phyloP scores from a whole-genome alignment of 2,888 invertebrate species.

The Idaea straminata region DNA sequence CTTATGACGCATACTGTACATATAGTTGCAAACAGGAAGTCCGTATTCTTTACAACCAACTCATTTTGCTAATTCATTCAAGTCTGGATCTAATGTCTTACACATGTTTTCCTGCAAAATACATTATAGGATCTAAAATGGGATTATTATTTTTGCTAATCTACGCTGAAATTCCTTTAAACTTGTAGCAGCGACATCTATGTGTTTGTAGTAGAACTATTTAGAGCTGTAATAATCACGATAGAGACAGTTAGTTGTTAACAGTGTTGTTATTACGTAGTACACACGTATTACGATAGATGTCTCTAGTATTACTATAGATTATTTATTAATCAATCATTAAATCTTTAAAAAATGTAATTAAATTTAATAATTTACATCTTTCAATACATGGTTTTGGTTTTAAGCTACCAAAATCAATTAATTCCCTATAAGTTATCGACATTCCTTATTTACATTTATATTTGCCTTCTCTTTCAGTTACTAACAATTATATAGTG shows the following conservation, averaged over 20 bases:
- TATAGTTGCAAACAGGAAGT: not conserved
- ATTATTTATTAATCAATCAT: not conserved
- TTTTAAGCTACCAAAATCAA: not conserved
- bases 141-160: not conserved
- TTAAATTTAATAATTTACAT: not conserved
- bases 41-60: not conserved
- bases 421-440: not conserved
- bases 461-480: conserved; percentile 43
- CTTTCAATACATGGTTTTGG: not conserved
- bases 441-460: conserved; percentile 9
- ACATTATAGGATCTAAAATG: not conserved
- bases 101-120: not conserved
- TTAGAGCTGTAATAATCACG: not conserved
- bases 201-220: not conserved
- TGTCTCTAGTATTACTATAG: not conserved
- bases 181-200: not conserved
- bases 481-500: conserved; percentile 32
- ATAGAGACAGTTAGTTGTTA: not conserved
- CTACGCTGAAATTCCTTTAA: not conserved
- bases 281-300: not conserved
- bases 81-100: not conserved
- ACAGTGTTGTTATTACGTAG: not conserved
- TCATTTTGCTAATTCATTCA: not conserved
- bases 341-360: not conserved
- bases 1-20: too few relatives aligned